Base-by-base conservation (phyloP, 2,797 vertebrate genomes). In the Schizothorax lantsangensis region DNA sequence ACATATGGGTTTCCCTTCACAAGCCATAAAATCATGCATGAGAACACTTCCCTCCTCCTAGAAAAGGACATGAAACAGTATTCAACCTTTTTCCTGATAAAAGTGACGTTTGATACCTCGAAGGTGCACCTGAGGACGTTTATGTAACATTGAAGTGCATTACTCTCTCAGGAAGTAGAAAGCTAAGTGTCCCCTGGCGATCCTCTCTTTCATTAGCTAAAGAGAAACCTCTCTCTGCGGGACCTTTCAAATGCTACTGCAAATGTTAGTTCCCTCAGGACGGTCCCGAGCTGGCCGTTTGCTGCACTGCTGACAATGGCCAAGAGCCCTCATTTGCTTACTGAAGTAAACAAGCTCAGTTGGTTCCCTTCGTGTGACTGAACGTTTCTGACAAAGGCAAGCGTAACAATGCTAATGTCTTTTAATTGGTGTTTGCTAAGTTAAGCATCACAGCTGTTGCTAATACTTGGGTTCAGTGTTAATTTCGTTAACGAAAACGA, bases 141-240 rank as follows among this genome's bases (percentile, higher is more conserved):
- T 68, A 38, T 47, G 40, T 36, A 80, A 73, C 30, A 33, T 7
- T 30, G 40, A 77, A 84, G 72, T 85, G 77, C 66, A 59, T 81
- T 86, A 80, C 40, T 64, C 52, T 85, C 68, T 80, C 66, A 36
- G 49, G n/a, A 30, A 62, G 64, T 73, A 72, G 78, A 57, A 57
- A 73, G 38, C 49, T 59, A 80, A 73, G 77, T 72, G 84, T 62
- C 66, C 77, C 77, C 68, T 57, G 43, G 66, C 40, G 17, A 30
- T 86, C 66, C 26, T 80, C 36, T 57, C 40, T 80, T 86, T 73
- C 66, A 79, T 79, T 85, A 54, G 49, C 62, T 80, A 59, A 72
- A 86, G 26, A 45, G 12, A 79, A 80, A 85, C 7, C n/a, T 71
- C 49, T 79, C 38, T 71, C 52, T 33, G 17, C 23, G 8, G 64